Evolutionary conservation across 2,797 vertebrate species (phyloP).

Genomic region (Falco columbarius): DNA sequence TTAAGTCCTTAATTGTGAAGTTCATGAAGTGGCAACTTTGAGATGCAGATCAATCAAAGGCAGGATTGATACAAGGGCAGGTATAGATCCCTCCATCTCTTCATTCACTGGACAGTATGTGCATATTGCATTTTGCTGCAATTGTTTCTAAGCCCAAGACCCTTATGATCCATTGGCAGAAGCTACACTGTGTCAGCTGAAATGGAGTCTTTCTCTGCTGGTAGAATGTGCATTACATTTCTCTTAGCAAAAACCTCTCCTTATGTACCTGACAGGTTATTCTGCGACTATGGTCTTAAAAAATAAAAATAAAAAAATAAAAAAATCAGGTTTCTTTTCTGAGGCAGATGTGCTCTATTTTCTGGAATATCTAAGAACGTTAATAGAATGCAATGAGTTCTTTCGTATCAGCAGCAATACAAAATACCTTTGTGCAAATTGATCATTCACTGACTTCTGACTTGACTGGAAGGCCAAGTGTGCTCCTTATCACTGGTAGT

Average conservation of each 20-base stretch:
- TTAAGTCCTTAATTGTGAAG: constrained; percentile 39
- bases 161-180: constrained; percentile 8
- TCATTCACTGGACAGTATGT: neutral
- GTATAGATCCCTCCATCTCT: constrained; percentile 18
- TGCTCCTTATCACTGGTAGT: neutral
- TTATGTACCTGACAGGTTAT: neutral
- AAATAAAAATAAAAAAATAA: neutral
- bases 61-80: constrained; percentile 7
- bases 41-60: constrained; percentile 33
- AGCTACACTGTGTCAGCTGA: neutral
- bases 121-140: neutral
- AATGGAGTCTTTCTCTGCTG: neutral
- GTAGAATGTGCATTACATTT: neutral
- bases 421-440: neutral
- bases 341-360: neutral
- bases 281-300: neutral
- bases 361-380: neutral
- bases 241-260: neutral
- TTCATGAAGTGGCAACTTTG: constrained; percentile 33
- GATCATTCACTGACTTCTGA: neutral
- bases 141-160: neutral
- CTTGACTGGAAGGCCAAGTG: neutral
- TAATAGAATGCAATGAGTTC: neutral
- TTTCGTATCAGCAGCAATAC: neutral
- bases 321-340: neutral